Percentiles rank a stretch among this genome's conserved stretches.
phyloP scores from a whole-genome alignment of 2,888 invertebrate genomes.

The Euspilapteryx auroguttella region DNA sequence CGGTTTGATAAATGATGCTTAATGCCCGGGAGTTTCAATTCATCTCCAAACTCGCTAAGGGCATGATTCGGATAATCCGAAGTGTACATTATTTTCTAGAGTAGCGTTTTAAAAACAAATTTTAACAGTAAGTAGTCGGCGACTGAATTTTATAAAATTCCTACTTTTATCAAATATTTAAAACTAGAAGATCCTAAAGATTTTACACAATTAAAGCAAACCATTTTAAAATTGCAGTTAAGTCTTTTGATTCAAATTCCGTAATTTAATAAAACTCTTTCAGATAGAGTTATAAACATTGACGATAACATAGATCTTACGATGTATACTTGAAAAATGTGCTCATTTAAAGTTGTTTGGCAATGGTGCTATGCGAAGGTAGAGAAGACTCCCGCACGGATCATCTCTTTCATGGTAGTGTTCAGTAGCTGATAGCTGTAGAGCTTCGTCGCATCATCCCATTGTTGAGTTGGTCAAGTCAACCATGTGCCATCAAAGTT shows the following conservation, averaged over 20 bases:
- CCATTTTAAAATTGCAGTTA: conserved; percentile 22
- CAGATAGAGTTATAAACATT: conserved; percentile 31
- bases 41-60: conserved; percentile 19
- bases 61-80: conserved; percentile 28
- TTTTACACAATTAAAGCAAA: conserved; percentile 24
- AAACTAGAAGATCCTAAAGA: conserved; percentile 37
- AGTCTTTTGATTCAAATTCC: conserved; percentile 24
- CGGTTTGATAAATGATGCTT: conserved; percentile 26
- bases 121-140: conserved; percentile 49
- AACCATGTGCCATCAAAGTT: conserved; percentile 35
- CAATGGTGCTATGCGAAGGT: conserved; percentile 45
- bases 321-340: conserved; percentile 25
- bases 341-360: conserved; percentile 33
- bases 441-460: conserved; percentile 18
- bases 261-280: conserved; percentile 31
- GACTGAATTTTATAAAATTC: conserved; percentile 57
- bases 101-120: conserved; percentile 36
- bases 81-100: conserved; percentile 50
- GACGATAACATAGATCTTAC: conserved; percentile 37
- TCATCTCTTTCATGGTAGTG: conserved; percentile 19
- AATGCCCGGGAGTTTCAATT: conserved; percentile 28
- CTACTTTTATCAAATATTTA: conserved; percentile 39
- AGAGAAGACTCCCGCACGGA: conserved; percentile 8
- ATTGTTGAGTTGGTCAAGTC: conserved; percentile 12
- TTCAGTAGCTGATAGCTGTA: conserved; percentile 31